Evolutionary conservation across 1,140 invertebrate species (phyloP), one percentile per base, ranked within the genome.

Genomic region (Neodiprion fabricii): DNA sequence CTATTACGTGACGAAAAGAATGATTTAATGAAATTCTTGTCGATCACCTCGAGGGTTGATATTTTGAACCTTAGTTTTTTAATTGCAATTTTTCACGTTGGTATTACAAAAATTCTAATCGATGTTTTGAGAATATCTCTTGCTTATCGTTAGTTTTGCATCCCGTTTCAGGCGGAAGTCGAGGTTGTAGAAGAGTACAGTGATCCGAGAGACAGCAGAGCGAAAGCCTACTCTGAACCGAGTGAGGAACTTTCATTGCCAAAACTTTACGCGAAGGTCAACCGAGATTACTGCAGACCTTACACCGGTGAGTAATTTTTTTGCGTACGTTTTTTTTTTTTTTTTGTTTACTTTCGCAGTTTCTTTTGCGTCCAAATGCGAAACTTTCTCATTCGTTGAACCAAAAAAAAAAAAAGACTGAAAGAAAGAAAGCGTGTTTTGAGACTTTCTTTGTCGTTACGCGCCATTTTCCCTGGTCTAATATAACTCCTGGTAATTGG

Each of bases 251-350:
- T 80, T 9, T 82, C 85, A 7, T 83, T 87, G 75, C 86, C 85
- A n/a, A 89, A 89, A 76, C 82, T 88, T 82, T 90, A 90, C 79
- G 89, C 87, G 67, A 90, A 89, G 81, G 87, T 88, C 47, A 90
- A 91, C 84, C 86, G 89, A 75, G 88, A 91, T 79, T 92, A 92
- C 79, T 90, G 87, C 65, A 90, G 91, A 81, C 91, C 91, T 40
- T 91, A 90, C 77, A 90, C 90, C 79, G 90, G 90, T 91, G 76
- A 85, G 74, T 78, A 73, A 14, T 68, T 12, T 28, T 28, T 1
- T 28, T 40, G 50, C 2, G 7, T n/a, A 7, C 4, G 1, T n/a
- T 23, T n/a, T 70, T 70, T 23, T 12, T 70, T 70, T 1, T 14
- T 14, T 12, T 14, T 70, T 2, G 5, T 70, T 70, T 21, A 40